Evolutionary conservation across 1,140 invertebrate species (phyloP).

Genomic region (Zaprionus nigranus): DNA sequence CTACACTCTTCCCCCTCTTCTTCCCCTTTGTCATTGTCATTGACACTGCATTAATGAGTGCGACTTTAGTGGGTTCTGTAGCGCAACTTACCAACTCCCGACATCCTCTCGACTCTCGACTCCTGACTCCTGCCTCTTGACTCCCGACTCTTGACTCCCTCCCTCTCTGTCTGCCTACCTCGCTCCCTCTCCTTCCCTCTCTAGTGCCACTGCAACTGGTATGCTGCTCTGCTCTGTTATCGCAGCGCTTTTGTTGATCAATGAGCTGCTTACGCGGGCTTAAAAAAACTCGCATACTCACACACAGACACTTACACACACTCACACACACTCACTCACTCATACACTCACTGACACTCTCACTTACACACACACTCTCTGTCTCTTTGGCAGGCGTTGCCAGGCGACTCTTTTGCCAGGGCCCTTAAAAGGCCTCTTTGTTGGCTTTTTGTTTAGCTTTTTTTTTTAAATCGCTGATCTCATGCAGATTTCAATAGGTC

Average conservation of each 20-base stretch:
- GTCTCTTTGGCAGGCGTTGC: constrained; percentile 1
- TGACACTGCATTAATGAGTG: constrained; percentile 62
- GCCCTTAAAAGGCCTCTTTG: constrained; percentile 28
- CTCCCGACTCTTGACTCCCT: background rate
- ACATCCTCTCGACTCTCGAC: background rate
- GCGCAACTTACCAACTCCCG: constrained; percentile 7
- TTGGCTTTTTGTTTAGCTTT: background rate
- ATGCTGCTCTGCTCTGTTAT: constrained; percentile 30
- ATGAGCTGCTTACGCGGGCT: constrained; percentile 58
- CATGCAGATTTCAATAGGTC: constrained; percentile 8
- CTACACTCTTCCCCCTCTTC: no score
- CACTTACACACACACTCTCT: background rate
- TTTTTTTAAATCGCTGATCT: constrained; percentile 28
- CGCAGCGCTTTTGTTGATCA: constrained; percentile 46
- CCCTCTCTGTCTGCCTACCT: background rate
- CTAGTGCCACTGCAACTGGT: background rate
- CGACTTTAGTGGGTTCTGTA: constrained; percentile 41
- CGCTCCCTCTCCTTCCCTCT: background rate
- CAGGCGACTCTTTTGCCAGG: constrained; percentile 20
- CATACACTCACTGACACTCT: background rate
- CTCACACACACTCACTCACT: background rate
- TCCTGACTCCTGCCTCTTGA: background rate
- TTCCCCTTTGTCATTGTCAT: constrained; percentile 31
- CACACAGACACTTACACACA: constrained; percentile 6
- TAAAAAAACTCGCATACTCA: constrained; percentile 24